Percentiles rank a stretch among this genome's conserved stretches.
Conservation (phyloP, 2,113 vertebrate species). For the Pluvianellus socialis region DNA sequence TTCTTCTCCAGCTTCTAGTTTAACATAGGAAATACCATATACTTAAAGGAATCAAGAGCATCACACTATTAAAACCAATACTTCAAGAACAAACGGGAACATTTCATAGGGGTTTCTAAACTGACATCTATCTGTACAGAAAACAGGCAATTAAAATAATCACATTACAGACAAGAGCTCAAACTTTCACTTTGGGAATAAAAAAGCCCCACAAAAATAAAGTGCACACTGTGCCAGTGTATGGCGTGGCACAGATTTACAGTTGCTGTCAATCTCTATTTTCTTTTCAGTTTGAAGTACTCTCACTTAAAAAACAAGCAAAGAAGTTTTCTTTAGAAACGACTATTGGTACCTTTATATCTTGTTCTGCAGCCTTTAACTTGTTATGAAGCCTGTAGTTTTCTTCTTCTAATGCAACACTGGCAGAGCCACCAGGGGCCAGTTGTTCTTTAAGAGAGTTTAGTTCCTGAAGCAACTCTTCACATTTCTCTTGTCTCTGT, state of each 20-base stretch:
- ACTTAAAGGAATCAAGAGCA: neutral
- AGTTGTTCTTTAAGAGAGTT: constrained; percentile 12
- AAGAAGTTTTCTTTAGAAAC: neutral
- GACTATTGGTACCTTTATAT: constrained; percentile 57
- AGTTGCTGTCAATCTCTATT: neutral
- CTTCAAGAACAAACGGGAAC: neutral
- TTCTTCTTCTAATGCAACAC: neutral
- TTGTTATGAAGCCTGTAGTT: neutral
- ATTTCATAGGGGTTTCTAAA: neutral
- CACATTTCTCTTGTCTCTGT: constrained; percentile 41
- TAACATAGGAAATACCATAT: neutral
- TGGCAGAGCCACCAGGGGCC: neutral
- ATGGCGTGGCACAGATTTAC: neutral
- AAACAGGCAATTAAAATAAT: neutral
- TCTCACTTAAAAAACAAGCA: neutral
- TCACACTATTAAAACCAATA: neutral
- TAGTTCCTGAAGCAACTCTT: constrained; percentile 44
- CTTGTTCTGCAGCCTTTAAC: constrained; percentile 28
- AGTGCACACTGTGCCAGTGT: neutral
- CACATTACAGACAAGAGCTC: neutral
- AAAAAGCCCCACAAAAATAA: neutral
- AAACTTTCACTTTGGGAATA: neutral
- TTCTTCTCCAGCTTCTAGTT: neutral
- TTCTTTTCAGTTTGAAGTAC: neutral
- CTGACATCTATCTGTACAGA: neutral